Base-by-base conservation (phyloP, 2,888 invertebrate species). In the Schizotus pectinicornis region DNA sequence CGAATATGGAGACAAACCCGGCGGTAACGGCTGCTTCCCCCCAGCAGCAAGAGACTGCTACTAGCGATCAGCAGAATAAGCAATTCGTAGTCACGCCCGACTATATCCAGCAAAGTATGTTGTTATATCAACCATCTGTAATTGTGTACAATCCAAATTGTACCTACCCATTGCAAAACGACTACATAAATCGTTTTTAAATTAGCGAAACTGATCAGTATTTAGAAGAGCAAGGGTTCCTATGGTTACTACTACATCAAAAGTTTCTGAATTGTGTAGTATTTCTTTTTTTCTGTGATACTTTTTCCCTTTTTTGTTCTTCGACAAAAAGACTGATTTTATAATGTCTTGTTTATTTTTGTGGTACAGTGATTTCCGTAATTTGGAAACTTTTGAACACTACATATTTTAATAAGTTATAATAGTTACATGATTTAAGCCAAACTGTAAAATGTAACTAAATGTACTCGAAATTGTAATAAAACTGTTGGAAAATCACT, bases 91-190 rank as follows among this genome's bases (percentile, higher is more conserved):
- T 95, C 61, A 95, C 95, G 8, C 92, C 94, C 51, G 94, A 94
- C 80, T 95, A 95, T 75, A 94, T 95, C 69, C 94, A 95, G 78
- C 94, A 95, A 86, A 94, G 95, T 93, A 84, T 87, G 89, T 86
- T 79, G 61, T 67, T 78, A 68, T 79, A 76, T 70, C 79, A 78
- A 72, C 77, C 79, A 69, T 79, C 79, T 65, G 79, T 79, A 68
- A 80, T 79, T 59, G 79, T 80, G 64, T 79, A 77, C 69, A 79
- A 79, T 74, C 79, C 79, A 59, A 79, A 79, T 70, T 78, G 77
- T 71, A 72, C 69, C 53, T 77, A 78, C 77, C 79, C 79, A 79
- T 73, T 77, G 79, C 79, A 79, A 79, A 79, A 79, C 79, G 79
- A 78, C 77, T 69, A 61, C 48, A 63, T 63, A 41, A 65, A 67